A percentile compares a stretch with the other conserved stretches of the same genome.
These are phyloP conservation scores for Hipparchia sbordonii DNA, from an alignment of 2,888 invertebrate genomes.

Conservation along the genomic window DNA sequence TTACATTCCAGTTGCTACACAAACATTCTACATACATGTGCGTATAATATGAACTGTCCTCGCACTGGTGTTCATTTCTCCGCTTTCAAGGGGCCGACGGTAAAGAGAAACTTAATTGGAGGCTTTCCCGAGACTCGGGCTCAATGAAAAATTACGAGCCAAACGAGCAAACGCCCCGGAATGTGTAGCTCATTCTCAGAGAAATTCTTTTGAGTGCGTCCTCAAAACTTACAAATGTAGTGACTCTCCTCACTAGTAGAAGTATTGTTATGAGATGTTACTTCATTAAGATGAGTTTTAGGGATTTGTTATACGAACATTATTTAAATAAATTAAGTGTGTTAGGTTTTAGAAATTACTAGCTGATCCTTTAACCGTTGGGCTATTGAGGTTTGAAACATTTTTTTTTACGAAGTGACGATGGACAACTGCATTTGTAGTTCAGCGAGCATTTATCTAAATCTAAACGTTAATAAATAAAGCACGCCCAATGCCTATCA, in stretches of 20 bases:
- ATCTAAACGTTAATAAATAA: too few relatives aligned
- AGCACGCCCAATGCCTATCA: too few relatives aligned
- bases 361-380: too few relatives aligned
- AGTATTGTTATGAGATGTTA: neutral
- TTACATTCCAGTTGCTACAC: constrained; percentile 2
- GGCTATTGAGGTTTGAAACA: too few relatives aligned
- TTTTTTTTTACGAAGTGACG: too few relatives aligned
- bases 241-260: constrained; percentile 5
- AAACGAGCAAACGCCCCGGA: constrained; percentile 80
- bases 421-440: too few relatives aligned
- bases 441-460: too few relatives aligned
- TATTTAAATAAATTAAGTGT: neutral
- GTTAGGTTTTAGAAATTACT: too few relatives aligned
- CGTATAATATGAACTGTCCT: constrained; percentile 59
- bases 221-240: constrained; percentile 43
- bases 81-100: constrained; percentile 70
- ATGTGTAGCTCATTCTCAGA: constrained; percentile 71
- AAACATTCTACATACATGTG: constrained; percentile 38
- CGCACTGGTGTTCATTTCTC: constrained; percentile 77
- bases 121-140: constrained; percentile 78
- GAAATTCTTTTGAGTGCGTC: constrained; percentile 62
- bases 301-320: neutral
- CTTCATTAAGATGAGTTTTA: constrained; percentile 4
- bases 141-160: constrained; percentile 83
- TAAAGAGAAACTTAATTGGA: constrained; percentile 83